These are phyloP conservation scores for Macrosteles quadrilineatus DNA, from an alignment of 1,140 invertebrate genomes.

Conservation along the genomic window DNA sequence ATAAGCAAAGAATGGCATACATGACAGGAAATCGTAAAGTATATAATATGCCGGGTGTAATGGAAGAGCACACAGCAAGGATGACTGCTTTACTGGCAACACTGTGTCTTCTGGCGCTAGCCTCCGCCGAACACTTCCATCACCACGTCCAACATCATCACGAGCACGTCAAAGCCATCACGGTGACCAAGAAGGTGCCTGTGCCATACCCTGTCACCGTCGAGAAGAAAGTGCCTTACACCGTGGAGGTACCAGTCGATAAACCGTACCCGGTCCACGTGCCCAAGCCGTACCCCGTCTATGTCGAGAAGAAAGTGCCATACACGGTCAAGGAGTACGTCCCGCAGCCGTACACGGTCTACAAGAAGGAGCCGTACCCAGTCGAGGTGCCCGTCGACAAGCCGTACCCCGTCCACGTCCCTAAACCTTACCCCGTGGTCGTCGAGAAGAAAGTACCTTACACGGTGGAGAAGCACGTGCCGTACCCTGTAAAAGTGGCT, in stretches of 20 bases:
- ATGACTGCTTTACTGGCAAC: too few relatives aligned
- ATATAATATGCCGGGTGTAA: too few relatives aligned
- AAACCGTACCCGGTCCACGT: conserved; percentile 50
- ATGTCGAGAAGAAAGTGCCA: conserved; percentile 64
- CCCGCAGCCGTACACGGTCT: conserved; percentile 63
- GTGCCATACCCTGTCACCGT: conserved; percentile 53
- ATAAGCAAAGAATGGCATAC: too few relatives aligned
- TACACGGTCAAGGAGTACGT: conserved; percentile 61
- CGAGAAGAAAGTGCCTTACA: conserved; percentile 30
- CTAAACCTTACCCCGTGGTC: conserved; percentile 28
- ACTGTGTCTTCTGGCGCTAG: too few relatives aligned
- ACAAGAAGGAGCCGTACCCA: conserved; percentile 41
- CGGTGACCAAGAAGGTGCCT: conserved; percentile 33
- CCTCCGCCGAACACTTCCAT: too few relatives aligned
- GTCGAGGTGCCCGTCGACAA: conserved; percentile 39
- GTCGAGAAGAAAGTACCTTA: conserved; percentile 29
- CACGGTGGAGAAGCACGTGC: conserved; percentile 59
- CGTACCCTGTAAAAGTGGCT: conserved; percentile 54
- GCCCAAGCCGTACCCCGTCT: conserved; percentile 62
- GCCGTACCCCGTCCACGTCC: conserved; percentile 25
- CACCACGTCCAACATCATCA: not conserved
- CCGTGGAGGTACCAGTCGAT: conserved; percentile 32
- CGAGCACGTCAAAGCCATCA: conserved; percentile 28
- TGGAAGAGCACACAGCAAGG: too few relatives aligned
- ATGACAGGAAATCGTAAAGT: too few relatives aligned